Evolutionary conservation across 1,140 invertebrate species (phyloP).

Genomic region (Andrena cerasifolii): DNA sequence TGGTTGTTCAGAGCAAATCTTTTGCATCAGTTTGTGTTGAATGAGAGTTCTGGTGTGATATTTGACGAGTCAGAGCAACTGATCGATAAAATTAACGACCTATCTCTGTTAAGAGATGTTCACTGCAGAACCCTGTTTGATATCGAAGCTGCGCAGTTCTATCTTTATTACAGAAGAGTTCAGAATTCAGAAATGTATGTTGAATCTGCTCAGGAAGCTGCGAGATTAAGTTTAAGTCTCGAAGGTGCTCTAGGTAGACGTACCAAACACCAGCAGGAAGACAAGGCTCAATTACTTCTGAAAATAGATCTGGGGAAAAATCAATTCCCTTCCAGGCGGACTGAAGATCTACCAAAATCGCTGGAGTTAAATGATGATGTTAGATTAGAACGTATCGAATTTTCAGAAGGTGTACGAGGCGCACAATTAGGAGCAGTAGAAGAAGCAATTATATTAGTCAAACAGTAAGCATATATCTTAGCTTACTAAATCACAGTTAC

Average conservation of each 20-base stretch:
- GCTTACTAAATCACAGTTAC: constrained; percentile 10
- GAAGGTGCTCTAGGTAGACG: constrained; percentile 91
- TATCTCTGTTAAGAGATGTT: constrained; percentile 75
- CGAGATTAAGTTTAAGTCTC: constrained; percentile 87
- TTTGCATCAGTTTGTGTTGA: constrained; percentile 89
- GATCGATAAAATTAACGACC: constrained; percentile 81
- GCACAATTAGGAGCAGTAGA: constrained; percentile 87
- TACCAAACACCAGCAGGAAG: constrained; percentile 92
- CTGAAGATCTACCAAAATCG: constrained; percentile 84
- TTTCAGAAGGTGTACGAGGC: constrained; percentile 84
- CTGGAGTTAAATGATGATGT: constrained; percentile 92
- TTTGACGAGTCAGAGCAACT: constrained; percentile 85
- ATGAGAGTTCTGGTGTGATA: constrained; percentile 87
- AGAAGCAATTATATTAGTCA: constrained; percentile 89
- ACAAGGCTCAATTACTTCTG: constrained; percentile 91
- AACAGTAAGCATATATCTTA: constrained; percentile 84
- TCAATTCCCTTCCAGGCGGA: constrained; percentile 67
- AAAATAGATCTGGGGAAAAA: constrained; percentile 83
- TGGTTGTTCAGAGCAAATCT: constrained; percentile 88
- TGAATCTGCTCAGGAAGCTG: constrained; percentile 83
- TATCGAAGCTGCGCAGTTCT: constrained; percentile 89
- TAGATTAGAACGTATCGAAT: constrained; percentile 89
- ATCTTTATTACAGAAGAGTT: constrained; percentile 89
- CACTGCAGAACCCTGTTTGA: constrained; percentile 86
- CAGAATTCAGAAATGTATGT: constrained; percentile 87